Evolutionary conservation across 30 jellyfish, hydroid and myxozoan species (phyloP).

Genomic region (Sanderia malayensis): DNA sequence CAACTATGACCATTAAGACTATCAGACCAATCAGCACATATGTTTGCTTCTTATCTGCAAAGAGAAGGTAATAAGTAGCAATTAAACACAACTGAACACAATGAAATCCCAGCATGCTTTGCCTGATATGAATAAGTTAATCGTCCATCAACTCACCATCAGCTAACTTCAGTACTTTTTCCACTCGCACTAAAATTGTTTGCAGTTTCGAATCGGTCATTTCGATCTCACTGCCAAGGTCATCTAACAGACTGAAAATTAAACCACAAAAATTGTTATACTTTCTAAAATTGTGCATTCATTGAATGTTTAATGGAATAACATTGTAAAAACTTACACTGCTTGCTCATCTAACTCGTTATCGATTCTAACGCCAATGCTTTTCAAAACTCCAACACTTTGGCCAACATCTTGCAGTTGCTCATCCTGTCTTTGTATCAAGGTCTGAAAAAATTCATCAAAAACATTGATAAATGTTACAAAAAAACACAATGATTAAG

Average conservation of each 20-base stretch:
- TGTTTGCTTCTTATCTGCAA: conserved; percentile 92
- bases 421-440: conserved; percentile 78
- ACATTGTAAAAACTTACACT: conserved; percentile 44
- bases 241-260: conserved; percentile 74
- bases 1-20: conserved; percentile 74
- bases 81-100: background rate
- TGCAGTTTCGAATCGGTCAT: conserved; percentile 95
- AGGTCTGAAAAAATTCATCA: conserved; percentile 53
- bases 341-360: conserved; percentile 93
- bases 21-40: conserved; percentile 83
- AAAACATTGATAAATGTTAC: too few species aligned
- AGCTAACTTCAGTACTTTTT: conserved; percentile 85
- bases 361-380: conserved; percentile 85
- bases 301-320: too few species aligned
- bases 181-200: conserved; percentile 94
- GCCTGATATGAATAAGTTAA: background rate
- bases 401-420: conserved; percentile 90
- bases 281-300: too few species aligned
- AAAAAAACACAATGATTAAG: too few species aligned
- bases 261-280: too few species aligned
- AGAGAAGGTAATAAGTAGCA: background rate
- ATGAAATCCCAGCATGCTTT: background rate
- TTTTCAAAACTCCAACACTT: conserved; percentile 92
- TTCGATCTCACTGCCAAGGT: conserved; percentile 88
- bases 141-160: conserved; percentile 65